Evolutionary conservation across 2,797 vertebrate species (phyloP).

Genomic region (Silurus lanzhouensis): DNA sequence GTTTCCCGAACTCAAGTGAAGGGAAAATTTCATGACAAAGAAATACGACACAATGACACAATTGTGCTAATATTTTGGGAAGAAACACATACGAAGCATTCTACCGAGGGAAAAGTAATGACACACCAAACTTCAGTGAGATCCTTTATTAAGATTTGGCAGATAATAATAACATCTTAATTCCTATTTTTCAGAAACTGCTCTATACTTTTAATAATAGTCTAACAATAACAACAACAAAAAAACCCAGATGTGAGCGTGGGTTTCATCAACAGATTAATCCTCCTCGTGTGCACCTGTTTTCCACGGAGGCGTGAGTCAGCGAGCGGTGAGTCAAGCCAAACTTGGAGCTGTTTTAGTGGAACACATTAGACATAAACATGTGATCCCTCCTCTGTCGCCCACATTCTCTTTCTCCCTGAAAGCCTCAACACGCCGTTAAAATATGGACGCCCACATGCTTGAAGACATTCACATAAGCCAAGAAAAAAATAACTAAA

Average conservation of each 20-base stretch:
- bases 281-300: constrained; percentile 5
- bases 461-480: constrained; percentile 7
- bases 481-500: not conserved
- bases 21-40: no score
- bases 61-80: no score
- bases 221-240: not conserved
- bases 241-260: not conserved
- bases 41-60: no score
- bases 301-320: constrained; percentile 17
- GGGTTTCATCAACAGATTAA: not conserved
- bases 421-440: constrained; percentile 1
- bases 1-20: no score
- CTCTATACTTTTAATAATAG: not conserved
- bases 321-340: constrained; percentile 15
- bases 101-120: not conserved
- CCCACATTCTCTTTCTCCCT: constrained; percentile 1
- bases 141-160: not conserved
- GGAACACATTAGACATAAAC: constrained; percentile 16
- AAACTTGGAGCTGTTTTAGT: constrained; percentile 7
- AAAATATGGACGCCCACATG: constrained; percentile 14
- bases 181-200: not conserved
- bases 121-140: not conserved
- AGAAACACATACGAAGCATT: not conserved
- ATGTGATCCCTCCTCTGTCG: constrained; percentile 7
- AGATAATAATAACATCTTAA: not conserved